phyloP scores from a whole-genome alignment of 2,113 vertebrate genomes.

The Numenius arquata region DNA sequence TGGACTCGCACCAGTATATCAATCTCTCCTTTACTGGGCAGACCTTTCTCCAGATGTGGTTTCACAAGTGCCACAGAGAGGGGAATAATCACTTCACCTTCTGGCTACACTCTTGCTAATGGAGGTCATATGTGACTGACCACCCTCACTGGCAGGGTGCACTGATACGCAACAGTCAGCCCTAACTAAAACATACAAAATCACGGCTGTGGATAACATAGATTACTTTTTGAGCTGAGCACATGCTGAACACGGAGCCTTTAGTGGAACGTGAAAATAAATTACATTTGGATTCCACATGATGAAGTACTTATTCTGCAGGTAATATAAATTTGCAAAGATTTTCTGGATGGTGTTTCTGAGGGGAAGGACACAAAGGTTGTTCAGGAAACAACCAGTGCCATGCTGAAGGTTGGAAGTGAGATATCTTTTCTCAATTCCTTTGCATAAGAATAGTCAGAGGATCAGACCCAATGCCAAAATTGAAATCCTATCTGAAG shows the following conservation, averaged over 20 bases:
- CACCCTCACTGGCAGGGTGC: neutral
- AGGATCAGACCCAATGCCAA: neutral
- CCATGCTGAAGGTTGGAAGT: neutral
- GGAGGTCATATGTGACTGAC: fast-evolving
- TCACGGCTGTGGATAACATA: neutral
- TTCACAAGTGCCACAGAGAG: neutral
- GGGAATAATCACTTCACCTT: neutral
- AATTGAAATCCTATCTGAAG: neutral
- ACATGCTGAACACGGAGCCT: neutral
- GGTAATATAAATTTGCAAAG: neutral
- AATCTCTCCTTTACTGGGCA: neutral
- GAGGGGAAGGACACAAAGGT: neutral
- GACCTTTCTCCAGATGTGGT: neutral
- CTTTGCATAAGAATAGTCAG: neutral
- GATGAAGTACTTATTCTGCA: neutral
- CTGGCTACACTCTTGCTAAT: fast-evolving
- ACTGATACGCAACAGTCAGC: neutral
- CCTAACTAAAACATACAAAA: neutral
- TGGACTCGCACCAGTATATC: neutral
- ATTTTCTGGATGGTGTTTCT: neutral
- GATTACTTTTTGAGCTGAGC: neutral
- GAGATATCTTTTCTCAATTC: neutral
- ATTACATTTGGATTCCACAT: neutral
- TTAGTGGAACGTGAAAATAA: neutral
- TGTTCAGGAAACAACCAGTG: neutral